Base-by-base conservation (phyloP, 64 coral and sea anemone genomes). In the Pachyseris speciosa region DNA sequence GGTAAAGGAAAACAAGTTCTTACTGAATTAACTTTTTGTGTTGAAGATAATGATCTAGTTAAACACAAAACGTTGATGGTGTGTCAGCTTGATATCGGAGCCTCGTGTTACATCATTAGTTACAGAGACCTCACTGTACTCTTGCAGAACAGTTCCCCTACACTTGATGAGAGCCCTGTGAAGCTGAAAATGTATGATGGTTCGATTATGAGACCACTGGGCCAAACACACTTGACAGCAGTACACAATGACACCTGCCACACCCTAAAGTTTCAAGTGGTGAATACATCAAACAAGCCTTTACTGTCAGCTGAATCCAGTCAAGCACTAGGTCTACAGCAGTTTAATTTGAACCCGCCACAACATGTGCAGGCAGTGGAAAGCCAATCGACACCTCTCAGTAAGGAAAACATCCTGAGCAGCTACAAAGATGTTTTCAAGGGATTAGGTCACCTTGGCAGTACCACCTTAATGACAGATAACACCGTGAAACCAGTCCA, bases 241-340 rank as follows among this genome's bases (percentile, higher is more conserved):
- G 67, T 76, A 88, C 53, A 58, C 50, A 63, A 76, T 61, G 67
- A 37, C 49, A 88, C 12, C 22, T 42, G 37, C 53, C 74, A 88
- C 70, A 70, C 86, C 52, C 50, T 72, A 29, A 88, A 61, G 52
- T 76, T 88, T 74, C 69, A 88, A 88, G 74, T 88, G 60, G 86
- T 88, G 37, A 34, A 88, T 36, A 38, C 52, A 32, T 37, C 72
- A 45, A 75, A 52, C 53, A 70, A 88, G 48, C 71, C 71, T 26
- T 40, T 72, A 24, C 53, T 88, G 60, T 88, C 71, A 37, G 69
- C 71, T 40, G 70, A 88, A 88, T 37, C 71, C 19, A 63, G 86
- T n/a, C n/a, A n/a, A n/a, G n/a, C n/a, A n/a, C n/a, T n/a, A n/a
- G n/a, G n/a, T n/a, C n/a, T n/a, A n/a, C n/a, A n/a, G n/a, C n/a